Conservation (phyloP, 2,888 invertebrate genomes). For the Thalpophila matura region DNA sequence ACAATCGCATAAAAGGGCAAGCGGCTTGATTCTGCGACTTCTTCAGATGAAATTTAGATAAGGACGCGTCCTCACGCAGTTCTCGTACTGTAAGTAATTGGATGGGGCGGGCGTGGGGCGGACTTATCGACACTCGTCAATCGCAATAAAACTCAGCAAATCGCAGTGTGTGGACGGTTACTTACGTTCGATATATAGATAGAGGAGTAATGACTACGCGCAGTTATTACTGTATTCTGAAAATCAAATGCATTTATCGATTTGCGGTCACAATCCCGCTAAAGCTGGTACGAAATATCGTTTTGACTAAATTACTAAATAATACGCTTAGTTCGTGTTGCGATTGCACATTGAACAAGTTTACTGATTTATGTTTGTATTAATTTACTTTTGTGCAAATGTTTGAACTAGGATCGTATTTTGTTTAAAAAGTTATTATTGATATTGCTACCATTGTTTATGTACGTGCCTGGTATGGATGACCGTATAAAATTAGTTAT, state of each 20-base stretch:
- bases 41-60: constrained; percentile 88
- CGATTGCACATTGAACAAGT: constrained; percentile 18
- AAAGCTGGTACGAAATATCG: constrained; percentile 40
- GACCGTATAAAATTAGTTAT: too few relatives aligned
- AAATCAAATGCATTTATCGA: constrained; percentile 61
- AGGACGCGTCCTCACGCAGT: constrained; percentile 74
- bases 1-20: constrained; percentile 64
- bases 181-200: constrained; percentile 53
- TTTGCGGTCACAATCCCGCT: constrained; percentile 46
- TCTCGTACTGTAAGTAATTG: constrained; percentile 85
- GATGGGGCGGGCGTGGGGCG: constrained; percentile 78
- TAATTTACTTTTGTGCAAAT: constrained; percentile 6
- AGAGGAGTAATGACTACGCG: constrained; percentile 41
- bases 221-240: constrained; percentile 57
- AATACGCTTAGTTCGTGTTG: constrained; percentile 29
- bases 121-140: constrained; percentile 83
- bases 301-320: constrained; percentile 43
- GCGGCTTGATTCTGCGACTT: constrained; percentile 74
- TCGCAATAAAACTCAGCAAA: constrained; percentile 86
- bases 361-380: constrained; percentile 1
- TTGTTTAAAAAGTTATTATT: constrained; percentile 4
- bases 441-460: too few relatives aligned
- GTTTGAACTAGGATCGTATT: background rate
- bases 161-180: constrained; percentile 57
- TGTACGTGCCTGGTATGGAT: too few relatives aligned